Evolutionary conservation across 64 coral and sea anemone species (phyloP).

Genomic region (Porites lutea): DNA sequence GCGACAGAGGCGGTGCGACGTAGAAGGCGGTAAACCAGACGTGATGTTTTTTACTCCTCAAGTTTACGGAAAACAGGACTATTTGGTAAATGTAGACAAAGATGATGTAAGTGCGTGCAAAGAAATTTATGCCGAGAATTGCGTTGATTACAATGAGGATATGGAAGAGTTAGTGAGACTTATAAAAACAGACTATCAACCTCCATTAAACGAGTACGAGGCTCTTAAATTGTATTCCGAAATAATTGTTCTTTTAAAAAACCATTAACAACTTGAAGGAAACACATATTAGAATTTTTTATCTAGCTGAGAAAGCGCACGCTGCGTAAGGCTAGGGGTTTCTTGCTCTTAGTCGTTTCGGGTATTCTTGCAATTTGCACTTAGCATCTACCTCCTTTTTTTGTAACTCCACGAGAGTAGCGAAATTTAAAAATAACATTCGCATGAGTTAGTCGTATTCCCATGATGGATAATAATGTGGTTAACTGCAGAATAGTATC

Average conservation of each 20-base stretch:
- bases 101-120: conserved; percentile 16
- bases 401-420: too few relatives aligned
- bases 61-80: not conserved
- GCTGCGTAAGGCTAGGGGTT: too few relatives aligned
- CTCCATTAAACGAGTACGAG: not conserved
- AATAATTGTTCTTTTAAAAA: not conserved
- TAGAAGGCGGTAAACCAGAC: conserved; percentile 50
- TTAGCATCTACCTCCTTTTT: too few relatives aligned
- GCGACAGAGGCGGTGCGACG: not conserved
- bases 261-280: not conserved
- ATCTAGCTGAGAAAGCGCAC: too few relatives aligned
- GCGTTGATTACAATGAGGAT: not conserved
- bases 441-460: too few relatives aligned
- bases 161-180: conserved; percentile 9
- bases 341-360: too few relatives aligned
- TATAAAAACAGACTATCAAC: not conserved
- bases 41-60: conserved; percentile 41
- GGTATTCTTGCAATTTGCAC: too few relatives aligned
- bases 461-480: too few relatives aligned
- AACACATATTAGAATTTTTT: too few relatives aligned
- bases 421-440: too few relatives aligned
- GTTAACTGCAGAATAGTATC: too few relatives aligned
- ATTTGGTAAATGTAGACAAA: not conserved
- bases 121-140: conserved; percentile 14
- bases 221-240: not conserved